These are phyloP conservation scores for Peromyscus eremicus DNA, from an alignment of 2,797 vertebrate species.

Conservation along the genomic window DNA sequence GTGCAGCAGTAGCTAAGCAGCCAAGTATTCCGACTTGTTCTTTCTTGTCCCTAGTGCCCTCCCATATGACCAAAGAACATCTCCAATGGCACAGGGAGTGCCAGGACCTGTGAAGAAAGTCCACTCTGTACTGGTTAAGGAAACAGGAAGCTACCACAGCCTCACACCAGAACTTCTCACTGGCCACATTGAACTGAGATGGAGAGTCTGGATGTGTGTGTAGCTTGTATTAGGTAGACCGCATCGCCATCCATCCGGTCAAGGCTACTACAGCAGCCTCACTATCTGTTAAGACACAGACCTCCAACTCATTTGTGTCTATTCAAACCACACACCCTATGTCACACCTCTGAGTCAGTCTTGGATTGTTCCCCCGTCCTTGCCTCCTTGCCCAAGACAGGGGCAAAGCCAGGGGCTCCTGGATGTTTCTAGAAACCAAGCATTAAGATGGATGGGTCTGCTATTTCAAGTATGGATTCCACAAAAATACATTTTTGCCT, in stretches of 20 bases:
- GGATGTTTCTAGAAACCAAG: background rate
- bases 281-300: background rate
- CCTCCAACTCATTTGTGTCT: background rate
- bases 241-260: accelerated
- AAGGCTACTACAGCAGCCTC: background rate
- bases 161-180: background rate
- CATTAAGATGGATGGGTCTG: background rate
- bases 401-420: background rate
- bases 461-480: background rate
- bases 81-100: background rate
- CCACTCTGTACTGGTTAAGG: background rate
- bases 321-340: background rate
- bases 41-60: background rate
- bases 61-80: background rate
- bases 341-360: background rate
- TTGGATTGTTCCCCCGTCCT: background rate
- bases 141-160: background rate
- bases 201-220: too few species aligned
- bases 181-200: background rate
- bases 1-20: accelerated
- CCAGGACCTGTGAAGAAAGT: background rate
- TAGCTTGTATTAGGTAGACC: background rate
- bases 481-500: background rate
- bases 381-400: background rate
- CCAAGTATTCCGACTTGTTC: background rate